phyloP scores from a whole-genome alignment of 2,888 invertebrate species.

The Drosophila maculinotata region DNA sequence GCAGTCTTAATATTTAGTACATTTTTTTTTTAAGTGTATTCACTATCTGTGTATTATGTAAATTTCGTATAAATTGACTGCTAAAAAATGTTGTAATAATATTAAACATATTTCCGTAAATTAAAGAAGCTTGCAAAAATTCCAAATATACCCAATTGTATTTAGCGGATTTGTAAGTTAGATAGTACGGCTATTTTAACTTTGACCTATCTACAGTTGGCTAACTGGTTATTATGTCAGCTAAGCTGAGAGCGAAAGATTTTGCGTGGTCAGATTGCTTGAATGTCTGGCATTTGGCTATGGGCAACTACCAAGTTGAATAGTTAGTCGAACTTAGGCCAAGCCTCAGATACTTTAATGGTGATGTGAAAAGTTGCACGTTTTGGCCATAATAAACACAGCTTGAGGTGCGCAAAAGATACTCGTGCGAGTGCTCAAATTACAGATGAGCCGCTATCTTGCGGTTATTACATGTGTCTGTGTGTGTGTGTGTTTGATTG shows the following conservation, averaged over 20 bases:
- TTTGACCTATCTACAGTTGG: conserved; percentile 51
- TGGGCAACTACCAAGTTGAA: conserved; percentile 6
- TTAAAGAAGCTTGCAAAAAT: not conserved
- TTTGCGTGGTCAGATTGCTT: conserved; percentile 34
- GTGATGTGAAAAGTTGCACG: conserved; percentile 44
- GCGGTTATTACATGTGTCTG: conserved; percentile 35
- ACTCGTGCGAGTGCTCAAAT: conserved; percentile 50
- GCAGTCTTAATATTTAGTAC: too few species aligned
- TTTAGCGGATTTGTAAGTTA: conserved; percentile 3
- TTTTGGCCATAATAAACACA: conserved; percentile 34
- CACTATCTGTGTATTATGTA: not conserved
- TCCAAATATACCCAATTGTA: conserved; percentile 1
- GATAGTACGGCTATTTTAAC: conserved; percentile 27
- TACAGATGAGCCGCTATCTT: conserved; percentile 54
- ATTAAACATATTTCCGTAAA: not conserved
- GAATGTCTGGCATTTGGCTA: conserved; percentile 38
- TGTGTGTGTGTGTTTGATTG: conserved; percentile 16
- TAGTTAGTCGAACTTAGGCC: conserved; percentile 3
- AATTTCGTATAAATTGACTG: not conserved
- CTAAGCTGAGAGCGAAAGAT: conserved; percentile 13
- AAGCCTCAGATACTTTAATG: conserved; percentile 34
- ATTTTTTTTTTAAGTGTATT: too few species aligned
- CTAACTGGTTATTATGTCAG: conserved; percentile 56
- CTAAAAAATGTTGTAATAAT: not conserved
- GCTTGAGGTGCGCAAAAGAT: conserved; percentile 23